Percentiles rank a stretch among this genome's conserved stretches.
These are phyloP conservation scores for Trochalopteron elliotii DNA, from an alignment of 2,113 vertebrate genomes.

Conservation along the genomic window DNA sequence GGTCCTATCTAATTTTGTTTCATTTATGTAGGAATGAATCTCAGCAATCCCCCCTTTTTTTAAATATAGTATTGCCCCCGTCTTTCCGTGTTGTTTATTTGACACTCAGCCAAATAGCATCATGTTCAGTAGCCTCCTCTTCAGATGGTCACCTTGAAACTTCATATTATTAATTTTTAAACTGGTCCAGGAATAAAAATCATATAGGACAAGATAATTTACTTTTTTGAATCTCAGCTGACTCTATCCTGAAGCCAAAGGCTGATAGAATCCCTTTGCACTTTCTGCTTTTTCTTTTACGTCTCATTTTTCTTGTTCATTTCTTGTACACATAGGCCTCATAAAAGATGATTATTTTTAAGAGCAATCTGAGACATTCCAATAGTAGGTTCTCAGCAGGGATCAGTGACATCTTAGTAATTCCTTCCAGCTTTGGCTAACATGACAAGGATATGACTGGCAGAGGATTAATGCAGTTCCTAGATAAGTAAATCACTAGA, in stretches of 20 bases:
- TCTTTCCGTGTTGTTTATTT: background rate
- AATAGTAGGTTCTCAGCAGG: background rate
- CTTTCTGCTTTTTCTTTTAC: background rate
- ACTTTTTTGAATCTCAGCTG: background rate
- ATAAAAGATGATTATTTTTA: constrained; percentile 9
- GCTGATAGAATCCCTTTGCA: background rate
- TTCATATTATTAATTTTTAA: background rate
- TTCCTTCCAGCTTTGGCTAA: background rate
- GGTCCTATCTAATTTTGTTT: background rate
- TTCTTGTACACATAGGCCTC: background rate
- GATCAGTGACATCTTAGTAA: background rate
- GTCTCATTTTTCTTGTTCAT: background rate
- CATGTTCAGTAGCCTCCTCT: background rate
- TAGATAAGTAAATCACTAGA: background rate
- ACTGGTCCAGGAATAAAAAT: background rate
- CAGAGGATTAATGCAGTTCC: background rate
- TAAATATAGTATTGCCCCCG: background rate
- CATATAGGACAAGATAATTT: background rate
- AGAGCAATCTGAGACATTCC: background rate
- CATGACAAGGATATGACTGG: background rate
- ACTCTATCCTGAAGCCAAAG: background rate
- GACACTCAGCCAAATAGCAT: background rate
- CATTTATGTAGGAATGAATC: background rate
- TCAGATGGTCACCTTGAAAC: background rate
- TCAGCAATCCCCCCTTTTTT: background rate